Conservation (phyloP, 2,888 invertebrate genomes). For the Zelleria hepariella region DNA sequence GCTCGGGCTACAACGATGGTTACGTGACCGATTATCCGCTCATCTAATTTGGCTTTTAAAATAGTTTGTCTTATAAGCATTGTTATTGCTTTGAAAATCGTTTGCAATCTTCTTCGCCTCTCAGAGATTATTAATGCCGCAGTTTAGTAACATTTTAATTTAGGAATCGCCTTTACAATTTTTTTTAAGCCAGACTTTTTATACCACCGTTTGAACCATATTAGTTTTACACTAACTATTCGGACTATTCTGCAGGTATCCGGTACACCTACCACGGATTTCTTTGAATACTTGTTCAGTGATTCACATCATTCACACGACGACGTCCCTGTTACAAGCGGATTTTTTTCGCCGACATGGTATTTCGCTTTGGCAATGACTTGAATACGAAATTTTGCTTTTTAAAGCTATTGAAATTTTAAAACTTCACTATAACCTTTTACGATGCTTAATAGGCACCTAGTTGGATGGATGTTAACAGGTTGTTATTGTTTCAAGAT, state of each 20-base stretch:
- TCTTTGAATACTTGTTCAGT: slow-evolving; percentile 31
- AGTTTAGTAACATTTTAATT: slow-evolving; percentile 4
- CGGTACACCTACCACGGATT: slow-evolving; percentile 7
- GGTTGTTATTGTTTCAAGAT: too few relatives aligned
- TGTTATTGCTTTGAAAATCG: slow-evolving; percentile 26
- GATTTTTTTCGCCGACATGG: slow-evolving; percentile 28
- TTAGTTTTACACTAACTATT: neutral
- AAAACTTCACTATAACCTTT: too few relatives aligned
- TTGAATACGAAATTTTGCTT: neutral
- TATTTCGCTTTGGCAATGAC: slow-evolving; percentile 21
- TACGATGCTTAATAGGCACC: too few relatives aligned
- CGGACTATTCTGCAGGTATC: slow-evolving; percentile 8
- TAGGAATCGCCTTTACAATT: neutral
- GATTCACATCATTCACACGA: slow-evolving; percentile 45
- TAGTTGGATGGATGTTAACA: too few relatives aligned
- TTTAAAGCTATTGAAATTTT: neutral
- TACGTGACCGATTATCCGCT: slow-evolving; percentile 51
- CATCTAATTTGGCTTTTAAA: slow-evolving; percentile 47
- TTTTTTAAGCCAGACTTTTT: neutral
- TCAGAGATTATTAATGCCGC: slow-evolving; percentile 7
- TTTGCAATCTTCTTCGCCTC: slow-evolving; percentile 24
- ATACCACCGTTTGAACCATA: neutral
- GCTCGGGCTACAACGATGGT: slow-evolving; percentile 36
- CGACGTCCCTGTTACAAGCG: slow-evolving; percentile 13
- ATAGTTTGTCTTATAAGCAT: slow-evolving; percentile 33